Base-by-base conservation (phyloP, 2,113 vertebrate species). In the Menura novaehollandiae region DNA sequence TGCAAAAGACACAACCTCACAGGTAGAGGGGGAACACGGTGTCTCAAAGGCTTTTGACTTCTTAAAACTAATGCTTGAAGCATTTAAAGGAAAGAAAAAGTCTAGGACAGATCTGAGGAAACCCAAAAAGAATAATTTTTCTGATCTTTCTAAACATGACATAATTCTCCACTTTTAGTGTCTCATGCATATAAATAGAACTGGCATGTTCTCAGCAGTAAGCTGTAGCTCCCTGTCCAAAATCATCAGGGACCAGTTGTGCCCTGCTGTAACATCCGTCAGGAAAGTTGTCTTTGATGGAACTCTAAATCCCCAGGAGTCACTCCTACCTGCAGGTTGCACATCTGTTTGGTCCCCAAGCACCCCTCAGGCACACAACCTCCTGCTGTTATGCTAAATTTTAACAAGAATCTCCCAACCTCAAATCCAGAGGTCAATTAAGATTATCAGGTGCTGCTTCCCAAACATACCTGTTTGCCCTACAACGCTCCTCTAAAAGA, bases 361-460 rank as follows among this genome's bases (percentile, higher is more conserved):
- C 79, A 72, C 41, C 39, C 63, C 43, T 78, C 33, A 27, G 47
- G 33, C 66, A 85, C 41, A 13, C 20, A 72, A 26, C 72, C 44
- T 93, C 96, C 95, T 78, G 85, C 95, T 91, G 95, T 59, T 88
- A 59, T 16, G 66, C 95, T 89, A 72, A 96, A 94, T 78, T 84
- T 62, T 89, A 94, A 85, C 69, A 94, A 89, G 97, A 96, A 88
- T 96, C 78, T 93, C 89, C 87, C 94, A 94, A 68, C 88, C 84
- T 47, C 85, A 96, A 95, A 98, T 96, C 72, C 94, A 91, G 81
- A 97, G 97, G 98, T 98, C 98, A 97, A 98, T 98, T 98, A 95
- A 96, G 97, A 98, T 98, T 97, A 98, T 97, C 97, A 98, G 94
- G 91, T 97, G 89, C 43, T 63, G 67, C 69, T 43, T 93, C 85